Evolutionary conservation across 1,140 invertebrate genomes (phyloP).

Genomic region (Psilanteris sp.): DNA sequence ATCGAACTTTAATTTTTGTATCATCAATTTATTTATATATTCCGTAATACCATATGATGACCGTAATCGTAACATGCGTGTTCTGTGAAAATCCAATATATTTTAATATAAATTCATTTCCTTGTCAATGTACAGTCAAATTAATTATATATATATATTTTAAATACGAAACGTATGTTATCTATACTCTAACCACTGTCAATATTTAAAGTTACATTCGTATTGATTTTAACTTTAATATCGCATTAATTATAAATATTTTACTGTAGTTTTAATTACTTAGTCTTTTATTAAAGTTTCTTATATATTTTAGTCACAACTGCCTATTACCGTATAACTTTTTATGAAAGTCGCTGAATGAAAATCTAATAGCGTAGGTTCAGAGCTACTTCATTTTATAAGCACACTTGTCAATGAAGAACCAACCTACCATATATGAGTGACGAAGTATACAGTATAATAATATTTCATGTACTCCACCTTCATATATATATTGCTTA

Average conservation of each 20-base stretch:
- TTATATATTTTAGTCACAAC: background rate
- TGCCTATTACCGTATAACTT: too few species aligned
- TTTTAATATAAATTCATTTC: background rate
- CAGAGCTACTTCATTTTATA: background rate
- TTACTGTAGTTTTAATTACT: background rate
- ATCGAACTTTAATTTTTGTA: conserved; percentile 24
- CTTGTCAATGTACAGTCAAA: too few species aligned
- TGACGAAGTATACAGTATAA: too few species aligned
- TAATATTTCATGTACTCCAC: too few species aligned
- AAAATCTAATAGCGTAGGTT: background rate
- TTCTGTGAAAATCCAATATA: background rate
- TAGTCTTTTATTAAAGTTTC: conserved; percentile 4
- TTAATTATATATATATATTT: too few species aligned
- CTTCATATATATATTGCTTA: too few species aligned
- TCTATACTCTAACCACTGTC: too few species aligned
- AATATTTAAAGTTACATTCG: too few species aligned
- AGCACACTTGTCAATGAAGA: background rate
- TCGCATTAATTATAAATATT: too few species aligned
- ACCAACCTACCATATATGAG: background rate
- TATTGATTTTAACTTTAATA: too few species aligned
- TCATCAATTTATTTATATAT: conserved; percentile 36
- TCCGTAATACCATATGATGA: conserved; percentile 30
- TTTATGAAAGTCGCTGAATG: background rate
- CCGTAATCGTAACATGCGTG: conserved; percentile 7
- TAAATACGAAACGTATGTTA: too few species aligned